These are phyloP conservation scores for Megalopta genalis DNA, from an alignment of 1,140 invertebrate genomes.

Conservation along the genomic window DNA sequence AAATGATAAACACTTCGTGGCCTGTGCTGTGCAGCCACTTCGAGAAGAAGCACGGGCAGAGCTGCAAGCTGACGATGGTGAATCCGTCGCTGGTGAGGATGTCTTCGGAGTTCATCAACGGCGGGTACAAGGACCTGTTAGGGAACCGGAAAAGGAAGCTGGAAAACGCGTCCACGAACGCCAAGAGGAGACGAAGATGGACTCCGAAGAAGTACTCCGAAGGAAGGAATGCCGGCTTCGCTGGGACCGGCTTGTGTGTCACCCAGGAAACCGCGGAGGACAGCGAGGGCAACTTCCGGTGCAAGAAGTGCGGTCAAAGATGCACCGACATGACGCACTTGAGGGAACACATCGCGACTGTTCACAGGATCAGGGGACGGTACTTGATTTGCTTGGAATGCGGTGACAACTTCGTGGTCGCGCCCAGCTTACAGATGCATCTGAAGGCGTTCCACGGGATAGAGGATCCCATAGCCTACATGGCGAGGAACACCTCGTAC, in stretches of 20 bases:
- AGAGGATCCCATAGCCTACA: slow-evolving; percentile 81
- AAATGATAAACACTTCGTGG: slow-evolving; percentile 72
- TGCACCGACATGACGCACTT: slow-evolving; percentile 75
- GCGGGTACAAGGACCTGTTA: slow-evolving; percentile 61
- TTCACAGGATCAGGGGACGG: slow-evolving; percentile 81
- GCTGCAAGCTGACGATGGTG: slow-evolving; percentile 64
- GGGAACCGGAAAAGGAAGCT: slow-evolving; percentile 64
- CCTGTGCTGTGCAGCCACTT: slow-evolving; percentile 67
- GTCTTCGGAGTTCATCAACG: slow-evolving; percentile 63
- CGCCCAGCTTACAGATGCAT: slow-evolving; percentile 84
- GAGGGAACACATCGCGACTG: slow-evolving; percentile 80
- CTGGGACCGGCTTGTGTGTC: slow-evolving; percentile 67
- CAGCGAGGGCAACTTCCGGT: slow-evolving; percentile 78
- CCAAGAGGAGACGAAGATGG: slow-evolving; percentile 67
- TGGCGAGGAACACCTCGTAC: slow-evolving; percentile 81
- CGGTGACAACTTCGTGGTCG: slow-evolving; percentile 84
- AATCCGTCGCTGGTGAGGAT: slow-evolving; percentile 58
- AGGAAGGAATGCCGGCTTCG: slow-evolving; percentile 7
- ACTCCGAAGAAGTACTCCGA: slow-evolving; percentile 66
- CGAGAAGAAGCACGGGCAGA: slow-evolving; percentile 62
- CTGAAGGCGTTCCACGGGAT: slow-evolving; percentile 83
- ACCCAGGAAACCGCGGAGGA: slow-evolving; percentile 68
- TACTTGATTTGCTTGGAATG: slow-evolving; percentile 85
- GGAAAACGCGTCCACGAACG: slow-evolving; percentile 22
- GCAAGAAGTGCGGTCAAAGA: slow-evolving; percentile 79